Conservation (phyloP, 2,888 invertebrate species). For the Scaptomyza tumidula region DNA sequence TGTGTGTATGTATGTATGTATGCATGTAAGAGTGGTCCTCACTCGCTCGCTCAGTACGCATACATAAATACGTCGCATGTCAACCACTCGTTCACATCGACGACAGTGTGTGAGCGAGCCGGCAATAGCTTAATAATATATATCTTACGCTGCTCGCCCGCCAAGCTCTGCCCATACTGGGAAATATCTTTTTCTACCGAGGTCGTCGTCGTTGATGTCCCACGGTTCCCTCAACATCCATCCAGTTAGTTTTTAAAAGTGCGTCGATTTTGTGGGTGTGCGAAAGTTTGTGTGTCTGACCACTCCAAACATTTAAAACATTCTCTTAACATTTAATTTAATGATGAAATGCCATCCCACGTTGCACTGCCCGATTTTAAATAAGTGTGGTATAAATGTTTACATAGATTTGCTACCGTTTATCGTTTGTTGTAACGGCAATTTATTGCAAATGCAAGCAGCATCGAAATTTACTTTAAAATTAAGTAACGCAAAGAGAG, state of each 20-base stretch:
- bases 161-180: slow-evolving; percentile 12
- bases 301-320: background rate
- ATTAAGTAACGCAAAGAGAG: slow-evolving; percentile 29
- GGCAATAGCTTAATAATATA: slow-evolving; percentile 42
- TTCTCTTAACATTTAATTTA: slow-evolving; percentile 28
- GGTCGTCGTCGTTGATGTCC: slow-evolving; percentile 34
- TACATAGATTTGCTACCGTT: slow-evolving; percentile 14
- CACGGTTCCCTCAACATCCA: slow-evolving; percentile 37
- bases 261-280: slow-evolving; percentile 22
- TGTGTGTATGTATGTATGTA: slow-evolving; percentile 22
- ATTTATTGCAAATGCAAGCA: slow-evolving; percentile 34
- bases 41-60: slow-evolving; percentile 65
- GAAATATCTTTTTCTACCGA: slow-evolving; percentile 15
- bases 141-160: slow-evolving; percentile 28
- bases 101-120: slow-evolving; percentile 72
- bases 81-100: slow-evolving; percentile 79
- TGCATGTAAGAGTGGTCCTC: slow-evolving; percentile 23
- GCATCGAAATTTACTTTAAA: background rate
- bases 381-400: background rate
- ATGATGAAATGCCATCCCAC: slow-evolving; percentile 4
- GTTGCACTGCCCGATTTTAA: slow-evolving; percentile 12
- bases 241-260: slow-evolving; percentile 28
- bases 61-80: slow-evolving; percentile 80
- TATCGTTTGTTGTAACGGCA: slow-evolving; percentile 5
- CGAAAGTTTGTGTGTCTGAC: slow-evolving; percentile 19